These are phyloP conservation scores for Cerastis rubricosa DNA, from an alignment of 2,888 invertebrate genomes.

Conservation along the genomic window DNA sequence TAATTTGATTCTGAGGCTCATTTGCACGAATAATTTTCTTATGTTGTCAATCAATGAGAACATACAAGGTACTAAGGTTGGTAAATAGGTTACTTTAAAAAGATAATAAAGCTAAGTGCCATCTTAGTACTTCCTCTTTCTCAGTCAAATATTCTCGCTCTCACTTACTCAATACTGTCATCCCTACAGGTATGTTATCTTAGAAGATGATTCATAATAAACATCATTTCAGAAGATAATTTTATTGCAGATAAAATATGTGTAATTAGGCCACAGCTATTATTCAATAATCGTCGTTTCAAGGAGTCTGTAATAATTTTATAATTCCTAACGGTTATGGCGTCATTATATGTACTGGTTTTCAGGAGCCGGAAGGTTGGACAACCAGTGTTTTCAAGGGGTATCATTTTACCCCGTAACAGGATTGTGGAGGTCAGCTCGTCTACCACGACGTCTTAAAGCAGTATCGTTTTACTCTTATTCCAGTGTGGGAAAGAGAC, in stretches of 20 bases:
- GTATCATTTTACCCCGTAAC: too few relatives aligned
- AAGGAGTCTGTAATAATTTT: background rate
- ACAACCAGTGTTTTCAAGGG: background rate
- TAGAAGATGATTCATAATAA: too few relatives aligned
- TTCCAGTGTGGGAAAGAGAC: too few relatives aligned
- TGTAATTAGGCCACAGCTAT: conserved; percentile 1
- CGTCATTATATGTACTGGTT: background rate
- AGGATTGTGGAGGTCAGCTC: too few relatives aligned
- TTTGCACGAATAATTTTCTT: background rate
- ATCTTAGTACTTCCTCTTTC: too few relatives aligned
- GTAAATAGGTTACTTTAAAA: background rate
- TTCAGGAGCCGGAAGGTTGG: background rate
- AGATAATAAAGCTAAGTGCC: background rate
- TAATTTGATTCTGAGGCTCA: background rate
- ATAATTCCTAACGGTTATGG: background rate
- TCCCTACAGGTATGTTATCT: too few relatives aligned
- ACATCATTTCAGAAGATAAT: background rate
- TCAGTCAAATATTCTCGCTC: too few relatives aligned
- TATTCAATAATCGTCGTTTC: background rate
- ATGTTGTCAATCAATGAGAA: background rate
- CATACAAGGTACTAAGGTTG: background rate
- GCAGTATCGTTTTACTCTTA: too few relatives aligned
- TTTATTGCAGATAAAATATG: background rate
- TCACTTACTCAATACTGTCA: too few relatives aligned
- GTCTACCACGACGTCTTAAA: too few relatives aligned